Base-by-base conservation (phyloP, 1,140 invertebrate genomes). In the Pomacea maculata region DNA sequence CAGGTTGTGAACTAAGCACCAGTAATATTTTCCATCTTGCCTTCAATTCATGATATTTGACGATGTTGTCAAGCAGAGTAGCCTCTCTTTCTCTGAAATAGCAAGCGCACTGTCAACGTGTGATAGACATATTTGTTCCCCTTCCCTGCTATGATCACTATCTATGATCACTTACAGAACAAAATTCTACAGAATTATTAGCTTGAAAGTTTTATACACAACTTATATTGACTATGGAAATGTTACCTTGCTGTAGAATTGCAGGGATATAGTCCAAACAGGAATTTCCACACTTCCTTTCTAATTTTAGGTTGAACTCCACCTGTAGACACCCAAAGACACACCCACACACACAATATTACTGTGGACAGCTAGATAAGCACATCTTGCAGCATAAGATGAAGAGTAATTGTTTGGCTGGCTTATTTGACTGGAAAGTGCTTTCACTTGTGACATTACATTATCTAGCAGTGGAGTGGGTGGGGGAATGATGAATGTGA, bases 251-350 rank as follows among this genome's bases (percentile, higher is more conserved):
- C 72, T 52, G 89, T 91, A 25, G 89, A 89, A 12, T 80, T 85
- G 72, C 87, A 90, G 1, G 89, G 88, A 73, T 89, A 91, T 0
- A 90, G 81, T 55, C 87, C 87, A 87, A 91, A 91, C 65, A 91
- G 72, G 78, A 88, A 90, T 72, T 86, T 85, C 90, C 90, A 91
- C 0, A 89, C 89, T 75, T 87, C 81, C 70, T 84, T 87, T 21
- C 90, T 81, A 25, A 90, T 88, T n/a, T 78, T 74, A 11, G 88
- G 85, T 14, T 88, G 87, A 3, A 90, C 86, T 25, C 90, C 89
- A 74, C 90, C 90, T 90, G 80, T 19, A 84, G 84, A 45, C n/a
- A 76, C 4, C 64, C 25, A 61, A 71, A 57, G 9, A 75, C 45
- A 71, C 2, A 79, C 7, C 11, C 19, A 54, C 10, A 80, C 34